Percentiles rank a stretch among this genome's conserved stretches.
phyloP scores from a whole-genome alignment of 2,888 invertebrate genomes.

The Tenthredo distinguenda region DNA sequence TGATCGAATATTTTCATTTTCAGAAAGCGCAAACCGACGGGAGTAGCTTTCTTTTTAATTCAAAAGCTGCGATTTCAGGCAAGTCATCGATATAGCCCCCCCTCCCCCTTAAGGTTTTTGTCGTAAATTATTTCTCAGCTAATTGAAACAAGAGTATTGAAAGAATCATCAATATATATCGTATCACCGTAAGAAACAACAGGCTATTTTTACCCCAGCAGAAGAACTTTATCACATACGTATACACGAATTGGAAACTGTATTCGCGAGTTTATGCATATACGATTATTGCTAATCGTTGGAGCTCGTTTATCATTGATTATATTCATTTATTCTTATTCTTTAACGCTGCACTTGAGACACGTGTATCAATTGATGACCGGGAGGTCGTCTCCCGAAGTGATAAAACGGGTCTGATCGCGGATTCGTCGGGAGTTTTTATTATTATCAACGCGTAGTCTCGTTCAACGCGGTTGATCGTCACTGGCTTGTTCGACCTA shows the following conservation, averaged over 20 bases:
- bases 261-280: not conserved
- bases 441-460: not conserved
- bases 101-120: not conserved
- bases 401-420: not conserved
- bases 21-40: too few species aligned
- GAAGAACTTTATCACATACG: not conserved
- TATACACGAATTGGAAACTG: not conserved
- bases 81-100: not conserved
- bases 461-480: not conserved
- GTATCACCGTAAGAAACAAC: not conserved
- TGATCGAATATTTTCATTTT: too few species aligned
- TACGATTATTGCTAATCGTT: not conserved
- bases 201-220: not conserved
- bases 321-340: not conserved
- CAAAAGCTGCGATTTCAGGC: not conserved
- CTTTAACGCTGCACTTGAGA: not conserved
- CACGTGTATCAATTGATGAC: conserved; percentile 24
- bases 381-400: not conserved
- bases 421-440: not conserved
- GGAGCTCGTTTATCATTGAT: not conserved
- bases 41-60: too few species aligned
- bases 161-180: not conserved
- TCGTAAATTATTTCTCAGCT: not conserved
- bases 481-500: not conserved
- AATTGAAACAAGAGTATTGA: not conserved